Evolutionary conservation across 2,113 vertebrate genomes (phyloP).

Genomic region (Spermophilus dauricus): DNA sequence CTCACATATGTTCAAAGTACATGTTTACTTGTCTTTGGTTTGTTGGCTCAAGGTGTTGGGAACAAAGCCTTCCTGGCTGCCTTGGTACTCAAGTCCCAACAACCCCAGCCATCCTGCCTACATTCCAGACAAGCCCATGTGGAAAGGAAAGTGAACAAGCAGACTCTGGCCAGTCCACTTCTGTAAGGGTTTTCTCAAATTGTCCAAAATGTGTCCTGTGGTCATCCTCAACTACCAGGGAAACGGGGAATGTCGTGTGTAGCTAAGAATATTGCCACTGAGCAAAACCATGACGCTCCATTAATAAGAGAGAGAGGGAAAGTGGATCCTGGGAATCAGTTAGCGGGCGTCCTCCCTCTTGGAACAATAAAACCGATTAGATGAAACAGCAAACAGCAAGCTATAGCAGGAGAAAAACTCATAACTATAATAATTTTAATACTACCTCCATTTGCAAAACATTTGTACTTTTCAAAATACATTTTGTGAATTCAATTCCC

Average conservation of each 20-base stretch:
- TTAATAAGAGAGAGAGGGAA: background rate
- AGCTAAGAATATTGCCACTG: background rate
- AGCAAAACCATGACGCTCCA: background rate
- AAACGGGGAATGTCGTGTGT: background rate
- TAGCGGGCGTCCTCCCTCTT: slow-evolving; percentile 2
- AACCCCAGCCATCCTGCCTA: background rate
- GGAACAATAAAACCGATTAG: slow-evolving; percentile 24
- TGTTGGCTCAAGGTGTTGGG: background rate
- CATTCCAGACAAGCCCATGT: background rate
- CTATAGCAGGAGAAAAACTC: slow-evolving; percentile 42
- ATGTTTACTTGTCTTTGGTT: background rate
- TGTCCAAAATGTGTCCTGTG: background rate
- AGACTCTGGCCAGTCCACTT: background rate
- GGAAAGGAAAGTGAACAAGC: background rate
- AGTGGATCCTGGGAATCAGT: slow-evolving; percentile 34
- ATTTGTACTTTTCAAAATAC: slow-evolving; percentile 70
- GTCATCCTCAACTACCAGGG: background rate
- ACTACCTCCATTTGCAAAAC: slow-evolving; percentile 51
- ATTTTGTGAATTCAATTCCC: slow-evolving; percentile 75
- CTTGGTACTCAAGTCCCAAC: background rate
- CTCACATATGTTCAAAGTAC: background rate
- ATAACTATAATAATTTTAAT: slow-evolving; percentile 49
- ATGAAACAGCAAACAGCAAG: slow-evolving; percentile 25
- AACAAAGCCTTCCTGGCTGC: background rate
- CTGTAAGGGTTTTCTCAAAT: background rate